Evolutionary conservation across 2,113 vertebrate genomes (phyloP).

Genomic region (Neogale vison): DNA sequence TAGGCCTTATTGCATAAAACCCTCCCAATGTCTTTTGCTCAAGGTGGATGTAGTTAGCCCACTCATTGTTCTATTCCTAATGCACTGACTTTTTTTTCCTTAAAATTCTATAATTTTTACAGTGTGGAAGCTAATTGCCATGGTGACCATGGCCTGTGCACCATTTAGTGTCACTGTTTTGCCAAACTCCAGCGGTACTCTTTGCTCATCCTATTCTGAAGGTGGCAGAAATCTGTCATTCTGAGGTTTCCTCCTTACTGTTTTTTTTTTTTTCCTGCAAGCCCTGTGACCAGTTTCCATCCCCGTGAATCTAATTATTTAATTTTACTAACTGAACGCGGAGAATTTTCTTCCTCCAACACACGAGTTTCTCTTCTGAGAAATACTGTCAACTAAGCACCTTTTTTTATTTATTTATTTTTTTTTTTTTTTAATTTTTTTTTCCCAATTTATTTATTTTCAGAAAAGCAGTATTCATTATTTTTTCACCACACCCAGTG

Average conservation of each 20-base stretch:
- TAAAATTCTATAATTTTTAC: not conserved
- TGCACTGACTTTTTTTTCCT: not conserved
- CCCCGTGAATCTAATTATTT: not conserved
- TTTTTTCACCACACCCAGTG: no score
- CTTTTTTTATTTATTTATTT: no score
- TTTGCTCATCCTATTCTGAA: not conserved
- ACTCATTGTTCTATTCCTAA: not conserved
- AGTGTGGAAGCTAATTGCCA: not conserved
- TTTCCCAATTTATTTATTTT: no score
- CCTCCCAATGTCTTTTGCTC: not conserved
- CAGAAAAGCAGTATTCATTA: no score
- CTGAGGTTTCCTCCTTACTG: not conserved
- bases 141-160: not conserved
- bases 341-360: not conserved
- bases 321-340: not conserved
- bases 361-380: not conserved
- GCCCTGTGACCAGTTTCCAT: not conserved
- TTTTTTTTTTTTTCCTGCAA: not conserved
- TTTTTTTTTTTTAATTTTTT: no score
- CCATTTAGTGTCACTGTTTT: not conserved
- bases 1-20: not conserved
- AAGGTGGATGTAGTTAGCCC: not conserved
- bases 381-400: not conserved
- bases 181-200: not conserved
- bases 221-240: not conserved